A percentile compares a stretch with the other conserved stretches of the same genome.
These are phyloP conservation scores for Himalopsyche phryganea DNA, from an alignment of 1,140 invertebrate species.

Conservation along the genomic window DNA sequence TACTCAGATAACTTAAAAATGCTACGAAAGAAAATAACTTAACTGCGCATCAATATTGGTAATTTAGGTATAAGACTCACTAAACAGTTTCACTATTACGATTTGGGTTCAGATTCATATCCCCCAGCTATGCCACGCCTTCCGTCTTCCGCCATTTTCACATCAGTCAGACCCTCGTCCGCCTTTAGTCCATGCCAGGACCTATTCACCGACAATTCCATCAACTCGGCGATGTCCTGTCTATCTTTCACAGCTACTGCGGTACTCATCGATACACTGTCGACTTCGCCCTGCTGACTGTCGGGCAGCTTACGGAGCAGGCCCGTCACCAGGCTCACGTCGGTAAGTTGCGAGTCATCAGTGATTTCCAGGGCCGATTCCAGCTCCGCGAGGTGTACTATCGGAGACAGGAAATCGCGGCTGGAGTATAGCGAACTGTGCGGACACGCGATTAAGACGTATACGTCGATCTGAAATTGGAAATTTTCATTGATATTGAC, in stretches of 20 bases:
- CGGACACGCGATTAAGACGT: conserved; percentile 85
- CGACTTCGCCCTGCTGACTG: conserved; percentile 26
- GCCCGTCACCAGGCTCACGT: conserved; percentile 70
- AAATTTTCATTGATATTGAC: conserved; percentile 12
- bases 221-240: conserved; percentile 52
- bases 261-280: background rate
- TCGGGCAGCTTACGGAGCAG: conserved; percentile 50
- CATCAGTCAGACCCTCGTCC: conserved; percentile 62
- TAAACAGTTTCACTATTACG: too few species aligned
- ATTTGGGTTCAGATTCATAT: conserved; percentile 46
- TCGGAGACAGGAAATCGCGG: conserved; percentile 83
- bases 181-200: conserved; percentile 74
- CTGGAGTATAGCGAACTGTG: conserved; percentile 82
- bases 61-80: too few species aligned
- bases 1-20: too few species aligned
- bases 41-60: too few species aligned
- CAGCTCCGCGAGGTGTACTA: conserved; percentile 89
- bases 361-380: conserved; percentile 79
- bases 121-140: conserved; percentile 60
- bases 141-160: conserved; percentile 59
- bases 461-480: conserved; percentile 77
- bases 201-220: conserved; percentile 58
- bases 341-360: conserved; percentile 49
- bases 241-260: conserved; percentile 42
- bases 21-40: too few species aligned